Percentiles rank a stretch among this genome's conserved stretches.
Evolutionary conservation across 2,797 vertebrate species (phyloP).

Genomic region (Pagetopsis macropterus): DNA sequence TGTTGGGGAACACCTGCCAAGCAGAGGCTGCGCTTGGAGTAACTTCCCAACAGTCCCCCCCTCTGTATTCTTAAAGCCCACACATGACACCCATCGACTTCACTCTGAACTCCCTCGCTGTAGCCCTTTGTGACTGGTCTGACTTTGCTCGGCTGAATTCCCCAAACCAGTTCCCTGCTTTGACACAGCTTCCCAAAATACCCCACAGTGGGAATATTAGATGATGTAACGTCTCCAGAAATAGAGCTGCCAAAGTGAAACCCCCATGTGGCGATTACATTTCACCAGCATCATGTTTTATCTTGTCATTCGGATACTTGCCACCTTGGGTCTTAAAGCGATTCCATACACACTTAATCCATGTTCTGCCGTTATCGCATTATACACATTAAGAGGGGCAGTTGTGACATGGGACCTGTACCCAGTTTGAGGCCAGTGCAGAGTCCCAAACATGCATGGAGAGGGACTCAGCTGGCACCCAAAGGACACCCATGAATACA

Average conservation of each 20-base stretch:
- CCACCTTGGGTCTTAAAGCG: conserved; percentile 14
- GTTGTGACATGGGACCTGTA: conserved; percentile 16
- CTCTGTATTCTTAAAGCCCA: conserved; percentile 37
- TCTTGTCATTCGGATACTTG: conserved; percentile 19
- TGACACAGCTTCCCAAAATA: conserved; percentile 76
- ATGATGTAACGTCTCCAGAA: conserved; percentile 54
- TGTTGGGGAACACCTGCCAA: conserved; percentile 43
- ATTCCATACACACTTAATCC: not conserved
- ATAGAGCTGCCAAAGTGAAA: conserved; percentile 58
- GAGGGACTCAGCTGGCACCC: conserved; percentile 1
- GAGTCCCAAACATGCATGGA: not conserved
- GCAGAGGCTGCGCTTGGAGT: conserved; percentile 26
- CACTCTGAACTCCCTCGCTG: conserved; percentile 10
- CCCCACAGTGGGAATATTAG: conserved; percentile 30
- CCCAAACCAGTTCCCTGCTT: conserved; percentile 35
- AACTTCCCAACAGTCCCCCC: conserved; percentile 24
- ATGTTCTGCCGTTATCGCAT: not conserved
- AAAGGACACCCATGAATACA: not conserved
- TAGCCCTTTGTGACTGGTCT: conserved; percentile 2
- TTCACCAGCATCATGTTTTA: conserved; percentile 53
- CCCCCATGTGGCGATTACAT: conserved; percentile 53
- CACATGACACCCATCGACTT: conserved; percentile 30
- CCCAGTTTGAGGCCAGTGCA: not conserved
- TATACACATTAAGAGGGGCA: not conserved
- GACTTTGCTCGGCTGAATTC: conserved; percentile 42